Conservation (phyloP, 2,797 vertebrate genomes). For the Oophaga sylvatica region DNA sequence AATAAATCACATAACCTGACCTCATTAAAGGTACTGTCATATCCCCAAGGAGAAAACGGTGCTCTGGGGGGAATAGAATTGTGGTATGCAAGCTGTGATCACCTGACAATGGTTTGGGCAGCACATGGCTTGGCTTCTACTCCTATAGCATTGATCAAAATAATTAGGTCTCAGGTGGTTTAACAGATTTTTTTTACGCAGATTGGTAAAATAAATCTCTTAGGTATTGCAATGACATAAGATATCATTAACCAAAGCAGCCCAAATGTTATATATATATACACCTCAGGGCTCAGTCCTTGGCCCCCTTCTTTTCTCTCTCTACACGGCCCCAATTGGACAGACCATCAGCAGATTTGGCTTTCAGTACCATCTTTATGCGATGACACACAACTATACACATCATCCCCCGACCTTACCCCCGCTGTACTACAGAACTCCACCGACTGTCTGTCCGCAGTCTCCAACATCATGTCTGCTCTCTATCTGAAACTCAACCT, state of each 20-base stretch:
- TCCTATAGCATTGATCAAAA: conserved; percentile 34
- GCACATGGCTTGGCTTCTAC: conserved; percentile 1
- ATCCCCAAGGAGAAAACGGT: conserved; percentile 1
- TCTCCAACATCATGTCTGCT: too few species aligned
- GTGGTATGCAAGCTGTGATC: conserved; percentile 30
- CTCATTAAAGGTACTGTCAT: conserved; percentile 29
- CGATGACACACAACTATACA: too few species aligned
- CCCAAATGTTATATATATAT: neutral
- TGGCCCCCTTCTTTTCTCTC: too few species aligned
- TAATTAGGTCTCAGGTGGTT: conserved; percentile 34
- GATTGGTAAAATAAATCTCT: conserved; percentile 6
- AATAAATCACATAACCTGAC: neutral
- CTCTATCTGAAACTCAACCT: too few species aligned
- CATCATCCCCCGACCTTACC: too few species aligned
- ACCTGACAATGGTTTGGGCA: conserved; percentile 2
- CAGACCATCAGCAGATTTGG: too few species aligned
- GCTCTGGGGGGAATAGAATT: neutral
- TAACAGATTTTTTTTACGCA: conserved; percentile 6
- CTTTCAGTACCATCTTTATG: too few species aligned
- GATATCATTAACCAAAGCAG: neutral
- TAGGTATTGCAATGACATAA: neutral
- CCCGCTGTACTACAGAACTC: too few species aligned
- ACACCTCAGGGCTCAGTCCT: too few species aligned
- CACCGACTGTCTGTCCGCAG: too few species aligned
- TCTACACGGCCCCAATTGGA: too few species aligned